Base-by-base conservation (phyloP, 2,888 invertebrate genomes). In the Spialia ferax region DNA sequence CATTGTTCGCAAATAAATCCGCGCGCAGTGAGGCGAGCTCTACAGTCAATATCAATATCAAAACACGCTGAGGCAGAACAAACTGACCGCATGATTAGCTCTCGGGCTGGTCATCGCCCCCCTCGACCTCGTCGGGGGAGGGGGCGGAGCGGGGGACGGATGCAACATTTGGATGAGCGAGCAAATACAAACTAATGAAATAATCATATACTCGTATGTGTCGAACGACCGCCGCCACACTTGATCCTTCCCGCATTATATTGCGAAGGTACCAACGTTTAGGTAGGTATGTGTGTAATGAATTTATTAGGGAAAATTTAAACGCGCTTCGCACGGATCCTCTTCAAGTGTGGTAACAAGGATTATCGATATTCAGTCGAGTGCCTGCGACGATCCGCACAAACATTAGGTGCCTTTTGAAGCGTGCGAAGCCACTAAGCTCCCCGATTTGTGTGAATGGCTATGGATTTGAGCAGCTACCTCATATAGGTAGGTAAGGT, bases 41-140 rank as follows among this genome's bases (percentile, higher is more conserved):
- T 88, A 86, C 88, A 86, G 89, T 91, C 92, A 92, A 92, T 93
- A 93, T 93, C 92, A 89, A 93, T 93, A 93, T 92, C 93, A 92
- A 91, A 93, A 93, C 92, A 93, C 90, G 93, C 91, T 91, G 93
- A 92, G 91, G 91, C 91, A 91, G 92, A 92, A 89, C 93, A 93
- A 93, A 92, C 93, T 91, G 91, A 92, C 93, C 93, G 92, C 93
- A 89, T 93, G 93, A 93, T 93, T 93, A 93, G 93, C 90, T 91
- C 79, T 88, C 91, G 89, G 89, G 89, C 90, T 89, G 89, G 93
- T 88, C 91, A 85, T 85, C 89, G 84, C 86, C 89, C 89, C 84
- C 86, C 80, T 78, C 69, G 71, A 74, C 69, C 73, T 68, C 65
- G 56, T 55, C 70, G 61, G 73, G 72, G 52, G 72, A 54, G 69